Conservation (phyloP, 2,113 vertebrate species). For the Cariama cristata region DNA sequence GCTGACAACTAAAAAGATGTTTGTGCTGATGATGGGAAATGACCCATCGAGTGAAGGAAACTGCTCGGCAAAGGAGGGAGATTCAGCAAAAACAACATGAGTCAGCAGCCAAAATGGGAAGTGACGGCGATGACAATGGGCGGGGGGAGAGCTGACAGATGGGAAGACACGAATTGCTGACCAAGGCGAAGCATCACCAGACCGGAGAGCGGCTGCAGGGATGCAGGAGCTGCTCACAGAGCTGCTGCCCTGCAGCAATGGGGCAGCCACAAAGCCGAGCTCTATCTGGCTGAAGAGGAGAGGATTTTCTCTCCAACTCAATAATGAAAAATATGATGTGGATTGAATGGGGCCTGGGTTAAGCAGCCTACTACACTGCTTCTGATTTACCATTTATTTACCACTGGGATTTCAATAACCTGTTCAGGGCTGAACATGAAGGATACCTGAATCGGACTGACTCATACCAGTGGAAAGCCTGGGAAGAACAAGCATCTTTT, state of each 20-base stretch:
- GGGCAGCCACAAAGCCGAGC: accelerated
- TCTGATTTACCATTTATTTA: not conserved
- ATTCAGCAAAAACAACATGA: not conserved
- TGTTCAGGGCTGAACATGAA: not conserved
- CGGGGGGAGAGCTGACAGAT: not conserved
- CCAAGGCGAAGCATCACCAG: not conserved
- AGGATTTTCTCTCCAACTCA: not conserved
- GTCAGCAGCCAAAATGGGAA: not conserved
- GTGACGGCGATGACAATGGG: accelerated
- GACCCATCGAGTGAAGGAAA: accelerated
- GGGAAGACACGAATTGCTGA: not conserved
- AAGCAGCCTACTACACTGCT: not conserved
- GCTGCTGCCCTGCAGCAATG: not conserved
- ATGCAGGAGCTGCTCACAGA: not conserved
- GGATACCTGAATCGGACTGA: not conserved
- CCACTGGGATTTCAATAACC: not conserved
- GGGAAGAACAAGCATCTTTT: not conserved
- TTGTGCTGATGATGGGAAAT: not conserved
- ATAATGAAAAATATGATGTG: not conserved
- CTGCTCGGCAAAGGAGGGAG: not conserved
- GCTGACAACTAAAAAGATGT: not conserved
- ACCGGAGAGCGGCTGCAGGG: not conserved
- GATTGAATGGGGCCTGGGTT: not conserved
- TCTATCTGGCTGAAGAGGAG: not conserved
- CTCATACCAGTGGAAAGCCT: not conserved